Conservation (phyloP, 2,888 invertebrate species). For the Leucophora obtusa region DNA sequence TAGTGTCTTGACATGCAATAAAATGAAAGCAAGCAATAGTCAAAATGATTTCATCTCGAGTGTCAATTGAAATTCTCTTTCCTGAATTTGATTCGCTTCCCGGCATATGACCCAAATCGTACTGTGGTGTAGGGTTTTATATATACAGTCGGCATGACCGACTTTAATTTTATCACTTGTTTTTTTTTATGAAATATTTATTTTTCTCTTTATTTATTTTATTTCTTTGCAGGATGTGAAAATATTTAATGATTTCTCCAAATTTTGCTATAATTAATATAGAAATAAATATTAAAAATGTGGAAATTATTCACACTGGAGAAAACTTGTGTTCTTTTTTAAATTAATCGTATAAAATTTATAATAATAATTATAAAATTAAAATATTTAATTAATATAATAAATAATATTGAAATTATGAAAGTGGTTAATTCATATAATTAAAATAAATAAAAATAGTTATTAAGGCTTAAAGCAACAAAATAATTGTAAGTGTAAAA, state of each 20-base stretch:
- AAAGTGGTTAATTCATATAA: conserved; percentile 52
- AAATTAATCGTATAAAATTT: conserved; percentile 42
- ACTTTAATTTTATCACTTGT: too few species aligned
- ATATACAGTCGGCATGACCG: too few species aligned
- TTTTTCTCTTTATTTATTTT: conserved; percentile 10
- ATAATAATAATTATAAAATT: conserved; percentile 40
- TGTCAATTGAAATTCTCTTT: too few species aligned
- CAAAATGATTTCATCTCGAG: too few species aligned
- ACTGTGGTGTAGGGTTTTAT: too few species aligned
- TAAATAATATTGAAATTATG: conserved; percentile 32
- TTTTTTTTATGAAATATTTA: neutral
- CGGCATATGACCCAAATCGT: too few species aligned
- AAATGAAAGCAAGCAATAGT: too few species aligned
- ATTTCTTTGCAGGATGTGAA: conserved; percentile 68
- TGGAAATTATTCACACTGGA: conserved; percentile 64
- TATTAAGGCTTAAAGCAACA: conserved; percentile 62
- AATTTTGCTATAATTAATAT: conserved; percentile 50
- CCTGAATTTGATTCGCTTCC: too few species aligned
- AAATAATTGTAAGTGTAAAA: conserved; percentile 49
- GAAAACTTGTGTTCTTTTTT: conserved; percentile 69
- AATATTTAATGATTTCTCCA: conserved; percentile 66
- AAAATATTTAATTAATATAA: conserved; percentile 39
- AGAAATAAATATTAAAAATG: conserved; percentile 52
- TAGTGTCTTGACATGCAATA: too few species aligned
- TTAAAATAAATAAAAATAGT: conserved; percentile 45